Base-by-base conservation (phyloP, 2,113 vertebrate genomes). In the Ploceus nigricollis region DNA sequence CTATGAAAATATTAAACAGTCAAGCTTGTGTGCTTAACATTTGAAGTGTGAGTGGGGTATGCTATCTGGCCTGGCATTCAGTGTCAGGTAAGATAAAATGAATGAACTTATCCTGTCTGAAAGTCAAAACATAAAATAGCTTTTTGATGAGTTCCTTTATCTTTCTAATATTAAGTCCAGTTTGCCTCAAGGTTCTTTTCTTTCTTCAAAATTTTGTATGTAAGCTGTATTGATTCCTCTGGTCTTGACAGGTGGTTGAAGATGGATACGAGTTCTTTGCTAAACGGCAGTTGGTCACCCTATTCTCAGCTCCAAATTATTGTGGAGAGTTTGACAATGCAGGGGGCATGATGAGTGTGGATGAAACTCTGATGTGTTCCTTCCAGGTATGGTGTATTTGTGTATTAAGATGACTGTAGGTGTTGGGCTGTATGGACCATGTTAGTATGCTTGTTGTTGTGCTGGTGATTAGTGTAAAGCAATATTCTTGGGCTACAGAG, bases 231-330 rank as follows among this genome's bases (percentile, higher is more conserved):
- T 79, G 40, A 69, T 86, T 81, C 89, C 56, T 94, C 47, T 92
- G 89, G 8, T 92, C 27, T 90, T 98, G 85, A 90, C 97, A 99
- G 99, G 99, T 99, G 68, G 99, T 99, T 91, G 99, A 99, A 98
- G 99, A 99, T 63, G 99, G 99, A 40, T 99, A 99, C 22, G 99
- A 99, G 97, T 99, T 99, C 98, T 99, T 99, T 97, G 99, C 99
- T 94, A 99, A 99, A 94, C 98, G 99, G 82, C 99, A 99, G 95
- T 98, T 99, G 98, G 99, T 99, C 92, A 99, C 99, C 33, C 97
- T 99, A 44, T 99, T 99, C 97, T 99, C 99, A 40, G 99, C 99
- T 87, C 99, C 99, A 51, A 99, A 99, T 98, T 99, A 99, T 92
- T 99, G 99, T 95, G 99, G 99, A 72, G 99, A 99, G 96, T 99